A percentile compares a stretch with the other conserved stretches of the same genome.
Evolutionary conservation across 1,140 invertebrate species (phyloP).

Genomic region (Philopotamus ludificatus): DNA sequence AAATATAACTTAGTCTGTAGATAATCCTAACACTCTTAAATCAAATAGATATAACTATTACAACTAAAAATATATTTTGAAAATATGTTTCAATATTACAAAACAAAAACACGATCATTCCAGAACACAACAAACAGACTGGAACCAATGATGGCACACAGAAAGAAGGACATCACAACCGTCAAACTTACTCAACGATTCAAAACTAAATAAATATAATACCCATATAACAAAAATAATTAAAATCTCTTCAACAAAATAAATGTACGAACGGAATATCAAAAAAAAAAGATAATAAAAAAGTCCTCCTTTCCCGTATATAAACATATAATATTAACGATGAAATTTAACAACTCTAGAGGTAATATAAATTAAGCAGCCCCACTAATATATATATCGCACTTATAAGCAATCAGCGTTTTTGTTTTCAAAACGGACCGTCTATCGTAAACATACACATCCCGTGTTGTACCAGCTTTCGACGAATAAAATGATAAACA

Average conservation of each 20-base stretch:
- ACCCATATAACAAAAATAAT: not conserved
- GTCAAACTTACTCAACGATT: not conserved
- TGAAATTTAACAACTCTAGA: conserved; percentile 26
- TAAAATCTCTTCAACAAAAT: conserved; percentile 37
- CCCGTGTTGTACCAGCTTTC: not conserved
- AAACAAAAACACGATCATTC: conserved; percentile 56
- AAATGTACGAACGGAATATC: no score
- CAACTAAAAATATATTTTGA: conserved; percentile 50
- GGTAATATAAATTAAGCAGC: conserved; percentile 32
- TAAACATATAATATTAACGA: conserved; percentile 11
- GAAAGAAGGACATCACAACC: conserved; percentile 58
- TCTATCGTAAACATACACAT: not conserved
- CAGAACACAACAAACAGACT: conserved; percentile 52
- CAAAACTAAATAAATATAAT: conserved; percentile 37
- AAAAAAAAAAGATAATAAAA: conserved; percentile 37
- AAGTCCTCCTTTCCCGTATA: conserved; percentile 35
- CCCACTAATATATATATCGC: conserved; percentile 2
- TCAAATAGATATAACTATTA: conserved; percentile 43
- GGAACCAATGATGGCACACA: conserved; percentile 50
- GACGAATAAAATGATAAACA: not conserved
- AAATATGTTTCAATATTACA: conserved; percentile 55
- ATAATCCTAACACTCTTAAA: conserved; percentile 52
- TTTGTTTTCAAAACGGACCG: not conserved
- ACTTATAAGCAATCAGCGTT: not conserved
- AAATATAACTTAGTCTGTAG: conserved; percentile 53